Conservation (phyloP, 2,797 vertebrate genomes). For the Orestias chungarensis region DNA sequence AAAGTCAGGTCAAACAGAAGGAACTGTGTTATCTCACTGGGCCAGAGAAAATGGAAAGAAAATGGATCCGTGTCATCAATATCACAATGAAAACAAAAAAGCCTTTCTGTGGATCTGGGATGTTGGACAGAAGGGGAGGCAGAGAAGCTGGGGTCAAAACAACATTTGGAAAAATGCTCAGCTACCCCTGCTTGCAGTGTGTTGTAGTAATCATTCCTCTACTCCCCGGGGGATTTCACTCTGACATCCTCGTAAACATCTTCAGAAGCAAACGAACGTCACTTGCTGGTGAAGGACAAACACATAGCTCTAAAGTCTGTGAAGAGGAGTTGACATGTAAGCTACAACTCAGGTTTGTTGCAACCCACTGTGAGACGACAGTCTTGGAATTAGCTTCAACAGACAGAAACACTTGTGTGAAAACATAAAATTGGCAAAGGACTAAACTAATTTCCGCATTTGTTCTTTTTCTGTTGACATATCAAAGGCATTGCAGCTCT, state of each 20-base stretch:
- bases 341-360: slow-evolving; percentile 16
- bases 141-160: slow-evolving; percentile 30
- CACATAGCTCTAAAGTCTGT: slow-evolving; percentile 25
- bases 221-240: slow-evolving; percentile 43
- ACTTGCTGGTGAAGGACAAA: slow-evolving; percentile 46
- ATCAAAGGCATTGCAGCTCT: slow-evolving; percentile 21
- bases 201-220: slow-evolving; percentile 62
- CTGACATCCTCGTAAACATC: slow-evolving; percentile 74
- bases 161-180: slow-evolving; percentile 57
- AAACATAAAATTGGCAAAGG: slow-evolving; percentile 9
- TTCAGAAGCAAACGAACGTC: slow-evolving; percentile 63
- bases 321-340: slow-evolving; percentile 11
- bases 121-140: slow-evolving; percentile 20
- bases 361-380: slow-evolving; percentile 7
- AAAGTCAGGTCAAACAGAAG: slow-evolving; percentile 78
- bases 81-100: slow-evolving; percentile 53
- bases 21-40: slow-evolving; percentile 55
- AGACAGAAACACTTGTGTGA: slow-evolving; percentile 9
- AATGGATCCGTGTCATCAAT: slow-evolving; percentile 56
- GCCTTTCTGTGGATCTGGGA: slow-evolving; percentile 29
- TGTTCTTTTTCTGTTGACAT: slow-evolving; percentile 19
- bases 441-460: slow-evolving; percentile 1
- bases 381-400: slow-evolving; percentile 5
- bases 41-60: slow-evolving; percentile 53
- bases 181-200: slow-evolving; percentile 41